Percentiles rank a stretch among this genome's conserved stretches.
phyloP scores from a whole-genome alignment of 2,888 invertebrate genomes.

The Sinodicranocentrus sp. region DNA sequence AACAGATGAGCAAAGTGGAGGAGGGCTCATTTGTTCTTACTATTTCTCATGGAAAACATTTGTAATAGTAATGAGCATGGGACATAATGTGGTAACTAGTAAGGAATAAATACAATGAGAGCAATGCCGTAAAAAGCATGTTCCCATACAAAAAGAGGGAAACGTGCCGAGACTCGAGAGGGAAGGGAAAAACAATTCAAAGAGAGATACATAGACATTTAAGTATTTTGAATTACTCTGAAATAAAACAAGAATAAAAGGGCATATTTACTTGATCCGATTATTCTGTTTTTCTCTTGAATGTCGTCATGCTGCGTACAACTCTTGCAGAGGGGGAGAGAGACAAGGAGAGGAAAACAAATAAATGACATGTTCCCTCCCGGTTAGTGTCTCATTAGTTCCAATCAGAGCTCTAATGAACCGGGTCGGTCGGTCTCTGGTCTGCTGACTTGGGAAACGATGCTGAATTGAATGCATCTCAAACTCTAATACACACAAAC shows the following conservation, averaged over 20 bases:
- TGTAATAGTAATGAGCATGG: too few species aligned
- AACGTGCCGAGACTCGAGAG: background rate
- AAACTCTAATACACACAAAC: background rate
- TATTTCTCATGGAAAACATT: background rate
- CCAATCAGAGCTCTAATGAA: slow-evolving; percentile 69
- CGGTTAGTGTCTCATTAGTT: slow-evolving; percentile 72
- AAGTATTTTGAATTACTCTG: background rate
- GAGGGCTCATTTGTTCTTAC: background rate
- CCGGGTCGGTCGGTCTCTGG: slow-evolving; percentile 36
- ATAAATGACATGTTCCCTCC: slow-evolving; percentile 66
- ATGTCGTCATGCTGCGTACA: too few species aligned
- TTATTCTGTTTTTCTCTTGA: background rate
- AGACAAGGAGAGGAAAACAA: slow-evolving; percentile 38
- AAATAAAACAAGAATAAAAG: slow-evolving; percentile 8
- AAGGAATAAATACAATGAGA: background rate
- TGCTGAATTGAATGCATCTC: background rate
- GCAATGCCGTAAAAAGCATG: background rate
- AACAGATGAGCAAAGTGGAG: background rate
- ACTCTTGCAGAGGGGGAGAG: slow-evolving; percentile 5
- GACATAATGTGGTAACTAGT: too few species aligned
- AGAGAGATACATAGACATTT: background rate
- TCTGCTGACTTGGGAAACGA: background rate
- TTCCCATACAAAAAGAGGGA: background rate
- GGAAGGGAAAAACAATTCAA: slow-evolving; percentile 9
- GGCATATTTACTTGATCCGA: slow-evolving; percentile 1